These are phyloP conservation scores for Xanthia togata DNA, from an alignment of 2,888 invertebrate genomes.

Conservation along the genomic window DNA sequence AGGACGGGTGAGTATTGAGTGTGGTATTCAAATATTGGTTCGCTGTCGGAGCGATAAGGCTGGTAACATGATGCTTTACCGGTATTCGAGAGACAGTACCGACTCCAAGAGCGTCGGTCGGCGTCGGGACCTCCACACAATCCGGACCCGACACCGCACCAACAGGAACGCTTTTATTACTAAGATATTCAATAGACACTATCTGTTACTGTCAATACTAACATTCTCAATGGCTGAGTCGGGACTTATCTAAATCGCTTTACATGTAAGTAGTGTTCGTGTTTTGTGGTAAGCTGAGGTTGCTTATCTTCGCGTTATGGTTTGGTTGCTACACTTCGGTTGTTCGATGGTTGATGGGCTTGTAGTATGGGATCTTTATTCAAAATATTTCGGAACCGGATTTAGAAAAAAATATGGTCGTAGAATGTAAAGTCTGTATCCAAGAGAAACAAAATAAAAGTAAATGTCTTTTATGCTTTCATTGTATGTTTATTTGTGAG, in stretches of 20 bases:
- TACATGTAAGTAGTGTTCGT: constrained; percentile 67
- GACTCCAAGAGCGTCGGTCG: constrained; percentile 33
- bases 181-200: constrained; percentile 73
- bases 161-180: constrained; percentile 72
- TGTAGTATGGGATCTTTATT: no score
- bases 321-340: constrained; percentile 55
- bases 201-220: constrained; percentile 72
- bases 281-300: constrained; percentile 52
- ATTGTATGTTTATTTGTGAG: constrained; percentile 56
- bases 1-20: constrained; percentile 76
- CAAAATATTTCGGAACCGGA: constrained; percentile 15
- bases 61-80: constrained; percentile 79
- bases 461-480: constrained; percentile 35
- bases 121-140: constrained; percentile 57
- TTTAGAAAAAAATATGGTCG: constrained; percentile 8
- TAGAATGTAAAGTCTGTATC: constrained; percentile 2
- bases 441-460: constrained; percentile 37
- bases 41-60: constrained; percentile 80
- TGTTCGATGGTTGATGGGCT: constrained; percentile 39
- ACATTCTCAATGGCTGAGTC: constrained; percentile 70
- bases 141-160: constrained; percentile 57
- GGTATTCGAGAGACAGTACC: constrained; percentile 69
- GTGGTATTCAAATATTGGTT: constrained; percentile 80
- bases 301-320: constrained; percentile 60
- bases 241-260: constrained; percentile 73